Base-by-base conservation (phyloP, 2,888 invertebrate genomes). In the Drosophila kanekoi region DNA sequence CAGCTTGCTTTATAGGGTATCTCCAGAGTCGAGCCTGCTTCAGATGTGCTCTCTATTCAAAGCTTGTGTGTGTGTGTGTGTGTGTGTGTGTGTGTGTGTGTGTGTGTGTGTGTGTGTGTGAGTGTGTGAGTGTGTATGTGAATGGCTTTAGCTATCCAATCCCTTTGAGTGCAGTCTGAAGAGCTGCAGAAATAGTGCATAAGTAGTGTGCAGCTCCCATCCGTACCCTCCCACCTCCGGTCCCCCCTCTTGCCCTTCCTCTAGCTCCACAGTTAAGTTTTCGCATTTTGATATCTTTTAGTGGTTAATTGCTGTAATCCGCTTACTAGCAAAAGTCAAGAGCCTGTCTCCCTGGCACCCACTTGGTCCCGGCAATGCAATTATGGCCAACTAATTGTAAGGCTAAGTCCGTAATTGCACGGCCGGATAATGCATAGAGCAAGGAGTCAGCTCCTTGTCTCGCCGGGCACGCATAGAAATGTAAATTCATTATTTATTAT, bases 401-500 rank as follows among this genome's bases (percentile, higher is more conserved):
- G 68, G 45, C 75, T 77, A 58, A 72, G 72, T 33, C 60, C 72
- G 60, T 75, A 75, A 75, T 75, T 75, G 72, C 65, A 53, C 40
- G 49, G 52, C 43, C 40, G 40, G 14, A 23, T 23, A 23, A 28
- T 28, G 28, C 28, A 28, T n/a, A 8, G 28, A 8, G 28, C 28
- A 28, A 23, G 23, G 23, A 23, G 5, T 23, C 23, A 23, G 23
- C 23, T 23, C 23, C 23, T 23, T 23, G 23, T 4, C 23, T 23
- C 23, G 23, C 4, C 23, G 37, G 38, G 35, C 72, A 87, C 83
- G 87, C 86, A 82, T 85, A 85, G 85, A 85, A 87, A 85, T 85
- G 87, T 83, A 85, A 85, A 85, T 85, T 85, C 87, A 85, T 85
- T 85, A 85, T 85, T 85, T 85, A 85, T 85, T 85, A 87, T 85